A percentile compares a stretch with the other conserved stretches of the same genome.
These are phyloP conservation scores for Tribolium freemani DNA, from an alignment of 2,888 invertebrate genomes.

Conservation along the genomic window DNA sequence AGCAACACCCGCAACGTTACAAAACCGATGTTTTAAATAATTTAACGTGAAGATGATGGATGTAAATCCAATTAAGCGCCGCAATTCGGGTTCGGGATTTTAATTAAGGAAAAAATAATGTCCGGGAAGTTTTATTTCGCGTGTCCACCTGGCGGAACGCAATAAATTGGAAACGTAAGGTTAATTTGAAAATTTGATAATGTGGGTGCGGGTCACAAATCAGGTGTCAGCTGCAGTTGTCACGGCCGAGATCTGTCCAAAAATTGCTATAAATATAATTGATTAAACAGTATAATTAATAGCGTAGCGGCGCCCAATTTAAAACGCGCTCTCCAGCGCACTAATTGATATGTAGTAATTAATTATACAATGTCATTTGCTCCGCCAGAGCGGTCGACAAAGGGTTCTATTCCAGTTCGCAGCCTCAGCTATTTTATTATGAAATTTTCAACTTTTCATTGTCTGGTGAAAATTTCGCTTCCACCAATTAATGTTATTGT, in stretches of 20 bases:
- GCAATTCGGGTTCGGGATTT: neutral
- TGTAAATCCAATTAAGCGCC: conserved; percentile 27
- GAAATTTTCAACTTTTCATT: conserved; percentile 60
- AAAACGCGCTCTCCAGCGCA: conserved; percentile 62
- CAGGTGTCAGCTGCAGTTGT: conserved; percentile 61
- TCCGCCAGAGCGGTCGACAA: conserved; percentile 56
- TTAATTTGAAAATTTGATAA: conserved; percentile 43
- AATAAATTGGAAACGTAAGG: conserved; percentile 40
- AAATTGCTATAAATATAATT: conserved; percentile 63
- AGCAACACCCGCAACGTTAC: conserved; percentile 3
- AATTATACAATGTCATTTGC: conserved; percentile 64
- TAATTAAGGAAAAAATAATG: conserved; percentile 14
- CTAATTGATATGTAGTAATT: conserved; percentile 65
- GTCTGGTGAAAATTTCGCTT: conserved; percentile 48
- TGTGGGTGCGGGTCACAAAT: conserved; percentile 52
- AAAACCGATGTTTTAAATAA: conserved; percentile 11
- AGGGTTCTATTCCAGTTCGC: conserved; percentile 58
- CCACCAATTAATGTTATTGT: conserved; percentile 52
- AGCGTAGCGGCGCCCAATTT: conserved; percentile 60
- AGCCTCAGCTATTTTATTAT: conserved; percentile 62
- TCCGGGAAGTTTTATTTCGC: neutral
- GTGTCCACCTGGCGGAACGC: conserved; percentile 1
- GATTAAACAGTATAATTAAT: conserved; percentile 64
- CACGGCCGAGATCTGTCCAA: conserved; percentile 54
- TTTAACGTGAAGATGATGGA: conserved; percentile 22